These are phyloP conservation scores for Tyrannus savana DNA, from an alignment of 2,113 vertebrate genomes.

Conservation along the genomic window DNA sequence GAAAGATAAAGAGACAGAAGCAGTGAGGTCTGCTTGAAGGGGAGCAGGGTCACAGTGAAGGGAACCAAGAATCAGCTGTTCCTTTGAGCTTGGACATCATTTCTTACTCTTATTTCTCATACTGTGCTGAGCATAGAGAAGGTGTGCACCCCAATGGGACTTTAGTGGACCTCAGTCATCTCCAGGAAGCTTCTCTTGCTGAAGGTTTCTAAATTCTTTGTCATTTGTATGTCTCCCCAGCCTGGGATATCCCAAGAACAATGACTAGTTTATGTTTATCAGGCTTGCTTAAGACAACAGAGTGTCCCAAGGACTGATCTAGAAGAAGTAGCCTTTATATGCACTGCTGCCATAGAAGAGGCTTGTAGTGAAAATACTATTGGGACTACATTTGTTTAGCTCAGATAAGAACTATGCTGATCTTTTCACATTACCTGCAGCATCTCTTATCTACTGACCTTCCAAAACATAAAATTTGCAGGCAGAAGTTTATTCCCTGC, in stretches of 20 bases:
- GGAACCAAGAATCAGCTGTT: background rate
- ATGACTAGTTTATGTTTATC: background rate
- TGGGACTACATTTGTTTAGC: background rate
- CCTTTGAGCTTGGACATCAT: background rate
- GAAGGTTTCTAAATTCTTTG: background rate
- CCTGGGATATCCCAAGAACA: background rate
- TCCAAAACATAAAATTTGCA: background rate
- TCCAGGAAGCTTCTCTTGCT: background rate
- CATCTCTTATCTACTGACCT: background rate
- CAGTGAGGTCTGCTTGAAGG: background rate
- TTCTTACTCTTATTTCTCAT: background rate
- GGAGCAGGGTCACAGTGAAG: background rate
- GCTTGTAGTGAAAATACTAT: background rate
- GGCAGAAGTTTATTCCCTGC: background rate
- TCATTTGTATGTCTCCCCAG: background rate
- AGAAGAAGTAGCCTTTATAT: background rate
- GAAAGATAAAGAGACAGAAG: background rate
- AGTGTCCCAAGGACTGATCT: background rate
- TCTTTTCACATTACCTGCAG: background rate
- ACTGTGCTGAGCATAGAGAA: rapidly evolving
- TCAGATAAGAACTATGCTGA: background rate
- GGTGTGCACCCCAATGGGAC: background rate
- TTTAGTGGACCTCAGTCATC: background rate
- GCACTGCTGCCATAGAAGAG: background rate
- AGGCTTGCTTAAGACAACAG: background rate